phyloP scores from a whole-genome alignment of 2,888 invertebrate genomes.

The Ellobium chinense region DNA sequence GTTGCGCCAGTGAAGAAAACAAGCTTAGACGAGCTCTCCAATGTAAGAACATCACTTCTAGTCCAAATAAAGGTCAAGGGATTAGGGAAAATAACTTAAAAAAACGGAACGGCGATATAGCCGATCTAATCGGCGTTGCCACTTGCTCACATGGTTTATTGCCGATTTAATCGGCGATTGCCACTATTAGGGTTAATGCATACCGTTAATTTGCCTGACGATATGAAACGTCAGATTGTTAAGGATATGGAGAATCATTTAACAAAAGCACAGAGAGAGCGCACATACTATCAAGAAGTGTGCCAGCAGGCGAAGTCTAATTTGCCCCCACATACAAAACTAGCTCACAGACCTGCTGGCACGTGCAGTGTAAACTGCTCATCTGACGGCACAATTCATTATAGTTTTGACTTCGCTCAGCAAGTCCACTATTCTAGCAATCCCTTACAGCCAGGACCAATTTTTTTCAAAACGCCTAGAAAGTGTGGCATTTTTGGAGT shows the following conservation, averaged over 20 bases:
- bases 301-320: not conserved
- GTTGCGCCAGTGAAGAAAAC: too few relatives aligned
- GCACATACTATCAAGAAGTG: not conserved
- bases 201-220: not conserved
- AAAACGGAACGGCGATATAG: too few relatives aligned
- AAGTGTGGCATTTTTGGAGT: constrained; percentile 13
- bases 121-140: too few relatives aligned
- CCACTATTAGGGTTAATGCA: too few relatives aligned
- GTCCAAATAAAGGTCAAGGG: too few relatives aligned
- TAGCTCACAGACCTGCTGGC: not conserved
- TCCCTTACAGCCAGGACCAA: constrained; percentile 43
- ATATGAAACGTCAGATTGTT: not conserved
- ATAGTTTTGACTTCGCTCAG: constrained; percentile 26
- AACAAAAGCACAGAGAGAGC: not conserved
- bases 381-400: not conserved
- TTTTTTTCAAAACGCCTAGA: not conserved
- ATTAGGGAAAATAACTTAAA: too few relatives aligned
- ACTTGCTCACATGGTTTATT: too few relatives aligned
- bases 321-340: not conserved
- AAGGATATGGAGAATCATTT: not conserved
- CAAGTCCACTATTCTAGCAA: not conserved
- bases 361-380: not conserved
- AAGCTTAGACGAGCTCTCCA: too few relatives aligned
- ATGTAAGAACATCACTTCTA: too few relatives aligned
- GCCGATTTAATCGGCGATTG: too few relatives aligned